Evolutionary conservation across 2,797 vertebrate species (phyloP).

Genomic region (Pangasius mekongensis): DNA sequence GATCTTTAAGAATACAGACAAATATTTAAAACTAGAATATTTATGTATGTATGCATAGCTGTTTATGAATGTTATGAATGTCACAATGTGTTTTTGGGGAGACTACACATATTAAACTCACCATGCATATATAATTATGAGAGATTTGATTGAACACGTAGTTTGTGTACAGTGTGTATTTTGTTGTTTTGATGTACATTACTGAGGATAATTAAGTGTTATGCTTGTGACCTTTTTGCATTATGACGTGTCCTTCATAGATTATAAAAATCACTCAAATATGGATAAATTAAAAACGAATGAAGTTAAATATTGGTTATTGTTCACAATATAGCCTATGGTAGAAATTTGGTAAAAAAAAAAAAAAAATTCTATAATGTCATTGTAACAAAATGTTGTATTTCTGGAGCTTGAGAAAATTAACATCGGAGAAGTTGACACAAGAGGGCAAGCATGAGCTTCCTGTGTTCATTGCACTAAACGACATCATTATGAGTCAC

Average conservation of each 20-base stretch:
- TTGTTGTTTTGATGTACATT: slow-evolving; percentile 1
- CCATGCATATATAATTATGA: background rate
- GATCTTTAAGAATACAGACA: background rate
- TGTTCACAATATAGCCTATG: background rate
- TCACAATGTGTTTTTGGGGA: background rate
- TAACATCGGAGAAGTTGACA: slow-evolving; percentile 30
- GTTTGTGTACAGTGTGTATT: background rate
- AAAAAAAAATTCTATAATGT: background rate
- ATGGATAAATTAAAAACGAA: background rate
- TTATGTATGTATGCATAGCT: background rate
- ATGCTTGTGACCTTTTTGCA: background rate
- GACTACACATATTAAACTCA: background rate
- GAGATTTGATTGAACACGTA: background rate
- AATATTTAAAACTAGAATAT: background rate
- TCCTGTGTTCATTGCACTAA: background rate
- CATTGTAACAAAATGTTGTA: background rate
- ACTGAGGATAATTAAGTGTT: background rate
- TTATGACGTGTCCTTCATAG: background rate
- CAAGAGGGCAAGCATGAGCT: slow-evolving; percentile 48
- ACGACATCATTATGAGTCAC: background rate
- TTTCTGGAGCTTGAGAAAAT: background rate
- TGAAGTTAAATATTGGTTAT: background rate
- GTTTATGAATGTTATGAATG: background rate
- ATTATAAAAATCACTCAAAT: background rate
- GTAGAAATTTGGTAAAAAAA: background rate